Evolutionary conservation across 2,888 invertebrate genomes (phyloP).

Genomic region (Podabrus alpinus): DNA sequence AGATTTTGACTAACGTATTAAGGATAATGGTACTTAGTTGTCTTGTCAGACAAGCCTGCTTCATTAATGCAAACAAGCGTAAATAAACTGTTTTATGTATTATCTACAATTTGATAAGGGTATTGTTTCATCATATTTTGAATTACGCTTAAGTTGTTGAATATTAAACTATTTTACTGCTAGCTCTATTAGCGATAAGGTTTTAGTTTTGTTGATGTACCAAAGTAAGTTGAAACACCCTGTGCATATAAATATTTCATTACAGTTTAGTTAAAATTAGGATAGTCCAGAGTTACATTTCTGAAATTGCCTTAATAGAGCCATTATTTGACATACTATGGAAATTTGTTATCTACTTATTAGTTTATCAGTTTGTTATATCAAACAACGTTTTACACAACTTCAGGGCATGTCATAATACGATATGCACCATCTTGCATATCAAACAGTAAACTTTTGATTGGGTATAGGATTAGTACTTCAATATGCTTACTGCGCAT

Average conservation of each 20-base stretch:
- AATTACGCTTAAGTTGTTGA: background rate
- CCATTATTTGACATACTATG: no score
- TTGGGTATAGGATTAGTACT: no score
- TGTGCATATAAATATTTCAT: background rate
- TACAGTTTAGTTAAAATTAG: background rate
- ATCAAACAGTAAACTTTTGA: no score
- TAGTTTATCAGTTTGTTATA: no score
- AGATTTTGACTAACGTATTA: background rate
- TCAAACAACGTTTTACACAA: no score
- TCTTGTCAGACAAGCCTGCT: background rate
- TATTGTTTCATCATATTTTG: background rate
- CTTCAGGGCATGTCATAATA: no score
- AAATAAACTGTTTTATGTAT: background rate
- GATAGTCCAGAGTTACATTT: background rate
- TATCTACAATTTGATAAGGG: background rate
- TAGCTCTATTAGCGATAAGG: background rate
- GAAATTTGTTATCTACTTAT: no score
- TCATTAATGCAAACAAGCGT: background rate
- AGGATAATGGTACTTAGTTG: background rate
- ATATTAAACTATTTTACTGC: background rate
- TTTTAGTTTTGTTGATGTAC: background rate
- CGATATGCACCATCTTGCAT: no score
- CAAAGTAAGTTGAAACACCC: background rate
- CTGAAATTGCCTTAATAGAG: background rate
- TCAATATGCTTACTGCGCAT: no score